Evolutionary conservation across 2,797 vertebrate species (phyloP), one percentile per base, ranked within the genome.

Genomic region (Tapirus indicus): DNA sequence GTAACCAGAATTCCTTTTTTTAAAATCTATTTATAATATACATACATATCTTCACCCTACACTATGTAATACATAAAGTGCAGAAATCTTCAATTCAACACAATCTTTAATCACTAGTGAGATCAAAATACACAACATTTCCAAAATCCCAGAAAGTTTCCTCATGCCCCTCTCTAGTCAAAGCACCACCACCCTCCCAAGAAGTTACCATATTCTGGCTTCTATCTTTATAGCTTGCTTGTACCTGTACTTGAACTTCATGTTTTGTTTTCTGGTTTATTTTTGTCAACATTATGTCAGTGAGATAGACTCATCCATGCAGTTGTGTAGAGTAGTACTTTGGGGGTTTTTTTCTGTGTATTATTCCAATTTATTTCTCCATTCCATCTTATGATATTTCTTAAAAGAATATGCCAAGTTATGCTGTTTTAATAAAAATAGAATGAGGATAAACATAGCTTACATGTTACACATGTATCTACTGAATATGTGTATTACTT

Each of bases 261-360:
- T 25, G 52, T 86, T 80, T 89, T 91, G 27, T 41, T 86, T 21
- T 90, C 49, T 94, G 27, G 2, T 35, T 93, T 91, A 86, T 80
- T 91, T 91, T 68, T 32, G 9, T 96, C 82, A 25, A 47, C 1
- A 75, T 49, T 52, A 41, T 54, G 25, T 78, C 60, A 41, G 13
- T 58, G 12, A 78, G 49, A 60, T 25, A 25, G 25, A 60, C 49
- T 58, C 11, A 58, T 60, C 14, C 16, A 13, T 47, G n/a, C 21
- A 27, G 16, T 74, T 74, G 9, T 44, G 12, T 7, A 3, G 5
- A 54, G 38, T 32, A 64, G 27, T 27, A 68, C 32, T 35, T 58
- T 38, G 18, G 8, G n/a, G 1, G 12, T 6, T 54, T 72, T 64
- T 84, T 38, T 58, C 72, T 54, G 54, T 74, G 25, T 12, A 21